phyloP scores from a whole-genome alignment of 2,113 vertebrate species.

The Platycercus adscitus region DNA sequence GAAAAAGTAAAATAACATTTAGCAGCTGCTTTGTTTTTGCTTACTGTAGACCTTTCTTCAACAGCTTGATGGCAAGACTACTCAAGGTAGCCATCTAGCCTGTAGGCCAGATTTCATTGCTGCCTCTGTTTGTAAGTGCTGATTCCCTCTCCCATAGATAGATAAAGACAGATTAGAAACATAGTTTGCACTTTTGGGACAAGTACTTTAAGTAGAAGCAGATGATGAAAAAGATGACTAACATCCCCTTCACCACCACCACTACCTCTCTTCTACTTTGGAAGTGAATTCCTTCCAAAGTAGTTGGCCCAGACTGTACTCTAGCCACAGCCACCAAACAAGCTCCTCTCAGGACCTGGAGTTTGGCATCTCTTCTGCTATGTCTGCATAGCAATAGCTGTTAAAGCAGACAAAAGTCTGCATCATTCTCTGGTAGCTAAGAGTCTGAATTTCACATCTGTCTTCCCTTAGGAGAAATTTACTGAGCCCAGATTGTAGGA shows the following conservation, averaged over 20 bases:
- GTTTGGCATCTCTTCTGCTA: background rate
- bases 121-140: background rate
- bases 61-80: background rate
- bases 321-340: background rate
- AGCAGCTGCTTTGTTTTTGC: background rate
- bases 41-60: background rate
- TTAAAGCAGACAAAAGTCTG: background rate
- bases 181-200: background rate
- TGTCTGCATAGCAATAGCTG: background rate
- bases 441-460: background rate
- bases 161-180: background rate
- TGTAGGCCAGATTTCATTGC: background rate
- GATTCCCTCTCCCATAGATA: background rate
- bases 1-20: background rate
- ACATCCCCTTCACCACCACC: background rate
- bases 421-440: background rate
- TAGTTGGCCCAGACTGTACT: background rate
- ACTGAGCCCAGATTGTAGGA: background rate
- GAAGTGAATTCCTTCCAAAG: background rate
- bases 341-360: background rate
- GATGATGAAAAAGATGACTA: background rate
- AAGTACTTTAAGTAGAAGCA: background rate
- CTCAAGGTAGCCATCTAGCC: background rate
- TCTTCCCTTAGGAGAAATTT: background rate
- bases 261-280: background rate